These are phyloP conservation scores for Falcaria lacertinaria DNA, from an alignment of 2,888 invertebrate genomes.

Conservation along the genomic window DNA sequence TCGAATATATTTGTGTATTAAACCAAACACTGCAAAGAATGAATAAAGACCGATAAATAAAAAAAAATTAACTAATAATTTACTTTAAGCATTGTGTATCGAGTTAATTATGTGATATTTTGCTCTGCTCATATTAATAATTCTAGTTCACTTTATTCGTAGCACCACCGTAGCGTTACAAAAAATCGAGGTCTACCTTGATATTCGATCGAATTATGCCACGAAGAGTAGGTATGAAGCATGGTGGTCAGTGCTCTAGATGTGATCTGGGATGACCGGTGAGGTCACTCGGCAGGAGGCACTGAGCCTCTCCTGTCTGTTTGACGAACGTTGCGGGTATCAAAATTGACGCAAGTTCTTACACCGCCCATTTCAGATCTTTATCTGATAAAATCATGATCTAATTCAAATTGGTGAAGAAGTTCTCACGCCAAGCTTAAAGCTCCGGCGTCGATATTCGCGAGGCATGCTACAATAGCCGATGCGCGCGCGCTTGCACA, in stretches of 20 bases:
- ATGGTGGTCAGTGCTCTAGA: slow-evolving; percentile 35
- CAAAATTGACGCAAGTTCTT: slow-evolving; percentile 19
- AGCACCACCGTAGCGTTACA: too few relatives aligned
- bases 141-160: too few relatives aligned
- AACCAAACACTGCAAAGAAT: too few relatives aligned
- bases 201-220: too few relatives aligned
- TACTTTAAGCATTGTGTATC: too few relatives aligned
- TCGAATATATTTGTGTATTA: too few relatives aligned
- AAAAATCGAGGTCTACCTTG: too few relatives aligned
- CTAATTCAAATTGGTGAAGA: slow-evolving; percentile 46
- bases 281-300: slow-evolving; percentile 43
- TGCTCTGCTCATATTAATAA: too few relatives aligned
- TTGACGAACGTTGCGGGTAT: slow-evolving; percentile 34
- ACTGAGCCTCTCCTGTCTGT: slow-evolving; percentile 34
- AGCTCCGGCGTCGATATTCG: slow-evolving; percentile 32
- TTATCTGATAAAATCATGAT: slow-evolving; percentile 15
- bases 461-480: slow-evolving; percentile 23
- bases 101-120: too few relatives aligned
- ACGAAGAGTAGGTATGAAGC: too few relatives aligned
- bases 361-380: background rate
- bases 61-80: too few relatives aligned
- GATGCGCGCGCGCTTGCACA: slow-evolving; percentile 52
- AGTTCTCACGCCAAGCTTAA: slow-evolving; percentile 47
- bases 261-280: slow-evolving; percentile 50
- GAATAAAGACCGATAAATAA: too few relatives aligned